Evolutionary conservation across 2,888 invertebrate species (phyloP), one percentile per base, ranked within the genome.

Genomic region (Lagria hirta): DNA sequence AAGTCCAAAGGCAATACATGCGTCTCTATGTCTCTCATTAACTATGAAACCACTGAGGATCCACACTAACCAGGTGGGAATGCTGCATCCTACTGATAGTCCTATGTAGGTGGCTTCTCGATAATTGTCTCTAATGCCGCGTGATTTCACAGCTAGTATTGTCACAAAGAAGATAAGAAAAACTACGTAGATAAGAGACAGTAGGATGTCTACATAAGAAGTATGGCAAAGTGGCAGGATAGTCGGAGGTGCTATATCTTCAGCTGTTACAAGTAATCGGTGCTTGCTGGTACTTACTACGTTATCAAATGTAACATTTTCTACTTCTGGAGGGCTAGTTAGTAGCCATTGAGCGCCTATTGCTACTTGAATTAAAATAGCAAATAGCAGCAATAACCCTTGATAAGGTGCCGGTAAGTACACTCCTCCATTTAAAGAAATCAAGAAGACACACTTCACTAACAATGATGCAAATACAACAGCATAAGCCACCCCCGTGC

Each of bases 351-450:
- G 89, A 11, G 84, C 82, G 36, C 88, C 86, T 56, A 89, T 86
- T 40, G 86, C 87, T 58, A 89, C 84, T 75, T 93, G 92, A 53
- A 94, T 93, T 66, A 91, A 82, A 45, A 94, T 88, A 14, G 93
- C 91, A 69, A 95, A 95, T 61, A 92, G 82, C 55, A 95, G 77
- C 57, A 96, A 78, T 15, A 95, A 79, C 51, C 84, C 88, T 74
- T 95, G 95, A 72, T 95, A 95, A 7, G 91, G 87, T 4, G 94
- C 92, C 36, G 93, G 93, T 38, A 95, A 77, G 68, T 95, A 94
- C 32, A 93, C 91, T 48, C 89, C 92, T 36, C 88, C 85, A 72
- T 94, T 92, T 48, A 94, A 80, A 65, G 93, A 92, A 55, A 95
- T 82, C 47, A 95, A 80, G 70, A 95, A 94, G 55, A 95, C 91